Percentiles rank a stretch among this genome's conserved stretches.
phyloP scores from a whole-genome alignment of 92 coral and sea anemone genomes.

The Epizoanthus fatuus region DNA sequence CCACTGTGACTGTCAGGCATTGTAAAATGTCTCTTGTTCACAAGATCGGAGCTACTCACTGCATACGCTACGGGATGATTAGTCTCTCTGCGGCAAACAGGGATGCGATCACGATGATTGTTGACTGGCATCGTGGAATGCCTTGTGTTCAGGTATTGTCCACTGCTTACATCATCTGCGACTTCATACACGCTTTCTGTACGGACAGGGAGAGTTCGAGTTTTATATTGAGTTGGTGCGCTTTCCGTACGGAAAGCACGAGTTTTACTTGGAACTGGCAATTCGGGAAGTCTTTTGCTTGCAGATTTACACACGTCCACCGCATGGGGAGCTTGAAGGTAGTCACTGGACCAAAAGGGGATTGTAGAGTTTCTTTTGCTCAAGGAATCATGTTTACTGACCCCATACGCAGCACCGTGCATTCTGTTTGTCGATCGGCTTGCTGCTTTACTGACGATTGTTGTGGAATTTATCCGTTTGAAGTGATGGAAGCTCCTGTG shows the following conservation, averaged over 20 bases:
- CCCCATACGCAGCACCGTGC: too few species aligned
- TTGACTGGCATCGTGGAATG: neutral
- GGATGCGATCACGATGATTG: neutral
- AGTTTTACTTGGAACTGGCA: neutral
- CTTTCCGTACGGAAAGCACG: neutral
- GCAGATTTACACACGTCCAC: neutral
- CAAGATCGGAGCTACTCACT: neutral
- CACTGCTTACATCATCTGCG: neutral
- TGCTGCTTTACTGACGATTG: neutral
- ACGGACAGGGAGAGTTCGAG: too few species aligned
- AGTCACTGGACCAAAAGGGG: too few species aligned
- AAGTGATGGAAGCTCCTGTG: conserved; percentile 12
- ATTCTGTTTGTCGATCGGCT: conserved; percentile 19
- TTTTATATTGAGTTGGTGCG: neutral
- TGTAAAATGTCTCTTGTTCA: neutral
- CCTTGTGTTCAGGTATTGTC: neutral
- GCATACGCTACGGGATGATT: conserved; percentile 1
- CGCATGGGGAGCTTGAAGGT: too few species aligned
- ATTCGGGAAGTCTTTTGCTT: neutral
- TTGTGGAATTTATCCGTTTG: neutral
- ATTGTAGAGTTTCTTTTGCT: too few species aligned
- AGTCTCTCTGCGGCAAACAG: neutral
- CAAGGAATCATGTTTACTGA: too few species aligned
- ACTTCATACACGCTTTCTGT: too few species aligned
- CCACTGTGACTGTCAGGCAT: neutral